Conservation (phyloP, 2,797 vertebrate species). For the Epinephelus awoara region DNA sequence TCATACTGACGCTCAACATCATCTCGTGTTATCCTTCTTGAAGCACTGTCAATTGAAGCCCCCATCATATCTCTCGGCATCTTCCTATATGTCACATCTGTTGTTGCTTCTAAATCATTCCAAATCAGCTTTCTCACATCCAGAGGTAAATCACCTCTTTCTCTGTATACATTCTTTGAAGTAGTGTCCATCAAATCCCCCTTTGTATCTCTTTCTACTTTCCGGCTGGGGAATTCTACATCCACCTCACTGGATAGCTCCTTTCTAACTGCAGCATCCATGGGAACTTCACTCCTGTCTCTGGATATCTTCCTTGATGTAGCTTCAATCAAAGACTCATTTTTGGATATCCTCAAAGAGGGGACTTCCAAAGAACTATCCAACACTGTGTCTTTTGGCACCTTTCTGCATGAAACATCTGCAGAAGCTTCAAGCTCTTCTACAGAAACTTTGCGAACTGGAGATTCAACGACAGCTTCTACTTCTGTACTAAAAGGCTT, state of each 20-base stretch:
- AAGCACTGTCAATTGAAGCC: slow-evolving; percentile 67
- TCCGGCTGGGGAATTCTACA: slow-evolving; percentile 56
- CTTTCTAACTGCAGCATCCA: slow-evolving; percentile 66
- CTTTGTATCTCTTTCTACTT: slow-evolving; percentile 63
- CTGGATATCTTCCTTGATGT: slow-evolving; percentile 63
- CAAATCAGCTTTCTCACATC: slow-evolving; percentile 72
- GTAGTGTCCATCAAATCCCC: slow-evolving; percentile 62
- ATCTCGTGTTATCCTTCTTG: slow-evolving; percentile 69
- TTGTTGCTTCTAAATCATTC: slow-evolving; percentile 70
- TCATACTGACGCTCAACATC: slow-evolving; percentile 68
- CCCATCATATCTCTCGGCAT: slow-evolving; percentile 76
- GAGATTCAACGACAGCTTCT: slow-evolving; percentile 77
- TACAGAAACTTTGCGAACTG: slow-evolving; percentile 85
- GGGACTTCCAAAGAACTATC: slow-evolving; percentile 59
- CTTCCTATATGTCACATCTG: slow-evolving; percentile 50
- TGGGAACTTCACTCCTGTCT: slow-evolving; percentile 65
- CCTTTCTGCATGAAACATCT: slow-evolving; percentile 60
- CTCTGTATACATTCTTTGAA: slow-evolving; percentile 65
- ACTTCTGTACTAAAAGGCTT: slow-evolving; percentile 73
- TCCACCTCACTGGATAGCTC: slow-evolving; percentile 63
- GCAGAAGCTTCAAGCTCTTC: slow-evolving; percentile 84
- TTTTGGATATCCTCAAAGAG: slow-evolving; percentile 56
- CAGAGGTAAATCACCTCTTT: slow-evolving; percentile 66
- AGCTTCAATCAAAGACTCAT: slow-evolving; percentile 59
- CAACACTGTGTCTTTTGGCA: slow-evolving; percentile 62